phyloP scores from a whole-genome alignment of 2,113 vertebrate genomes.

The Phoxinus phoxinus region DNA sequence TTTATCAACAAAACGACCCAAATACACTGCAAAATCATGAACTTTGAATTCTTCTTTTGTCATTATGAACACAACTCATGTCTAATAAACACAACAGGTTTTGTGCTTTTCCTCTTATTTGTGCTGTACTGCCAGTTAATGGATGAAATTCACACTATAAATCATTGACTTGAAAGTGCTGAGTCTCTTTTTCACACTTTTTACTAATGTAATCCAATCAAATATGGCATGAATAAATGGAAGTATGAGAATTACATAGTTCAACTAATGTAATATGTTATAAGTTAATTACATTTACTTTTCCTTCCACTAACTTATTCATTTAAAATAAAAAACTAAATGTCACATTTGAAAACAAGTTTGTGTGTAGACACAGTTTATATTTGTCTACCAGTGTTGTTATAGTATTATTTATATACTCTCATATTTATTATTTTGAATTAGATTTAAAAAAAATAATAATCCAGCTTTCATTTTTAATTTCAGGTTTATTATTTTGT shows the following conservation, averaged over 20 bases:
- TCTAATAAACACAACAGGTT: not conserved
- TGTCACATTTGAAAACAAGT: too few species aligned
- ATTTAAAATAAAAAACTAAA: too few species aligned
- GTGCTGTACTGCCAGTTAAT: not conserved
- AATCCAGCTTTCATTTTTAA: not conserved
- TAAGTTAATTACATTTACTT: too few species aligned
- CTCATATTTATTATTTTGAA: too few species aligned
- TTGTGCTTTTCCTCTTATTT: not conserved
- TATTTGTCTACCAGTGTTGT: too few species aligned
- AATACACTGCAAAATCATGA: not conserved
- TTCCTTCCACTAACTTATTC: too few species aligned
- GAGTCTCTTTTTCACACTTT: not conserved
- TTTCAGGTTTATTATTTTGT: not conserved
- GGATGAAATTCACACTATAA: not conserved
- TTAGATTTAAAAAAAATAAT: too few species aligned
- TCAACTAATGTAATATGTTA: not conserved
- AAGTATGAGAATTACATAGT: not conserved
- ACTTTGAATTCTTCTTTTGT: not conserved
- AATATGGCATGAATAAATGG: not conserved
- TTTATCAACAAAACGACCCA: not conserved
- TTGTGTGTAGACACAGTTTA: too few species aligned
- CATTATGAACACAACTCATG: too few species aligned
- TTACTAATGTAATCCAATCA: not conserved
- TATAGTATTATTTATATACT: too few species aligned
- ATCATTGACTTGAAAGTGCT: not conserved